phyloP scores from a whole-genome alignment of 2,888 invertebrate species.

The Hypena proboscidalis region DNA sequence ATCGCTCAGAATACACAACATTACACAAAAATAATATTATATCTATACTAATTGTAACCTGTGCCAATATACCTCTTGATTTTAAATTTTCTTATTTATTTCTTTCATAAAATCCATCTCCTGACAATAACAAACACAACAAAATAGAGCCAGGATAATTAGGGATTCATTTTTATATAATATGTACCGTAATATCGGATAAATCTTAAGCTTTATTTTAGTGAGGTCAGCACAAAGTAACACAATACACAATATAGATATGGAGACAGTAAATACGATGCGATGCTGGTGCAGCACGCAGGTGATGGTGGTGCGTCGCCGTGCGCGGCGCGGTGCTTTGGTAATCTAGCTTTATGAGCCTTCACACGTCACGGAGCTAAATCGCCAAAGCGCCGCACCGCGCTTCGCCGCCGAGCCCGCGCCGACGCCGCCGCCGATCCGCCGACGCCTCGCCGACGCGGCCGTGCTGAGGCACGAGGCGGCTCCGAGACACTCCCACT shows the following conservation, averaged over 20 bases:
- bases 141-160: too few relatives aligned
- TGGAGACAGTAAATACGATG: neutral
- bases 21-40: too few relatives aligned
- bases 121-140: too few relatives aligned
- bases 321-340: conserved; percentile 89
- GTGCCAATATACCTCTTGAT: too few relatives aligned
- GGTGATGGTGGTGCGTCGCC: conserved; percentile 25
- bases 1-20: too few relatives aligned
- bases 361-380: conserved; percentile 93
- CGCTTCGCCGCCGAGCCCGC: conserved; percentile 29
- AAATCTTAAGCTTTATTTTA: too few relatives aligned
- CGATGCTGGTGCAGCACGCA: conserved; percentile 9
- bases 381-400: conserved; percentile 93
- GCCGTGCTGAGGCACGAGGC: conserved; percentile 81
- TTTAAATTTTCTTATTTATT: too few relatives aligned
- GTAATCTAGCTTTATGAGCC: conserved; percentile 97
- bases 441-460: conserved; percentile 51
- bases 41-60: too few relatives aligned
- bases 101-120: too few relatives aligned
- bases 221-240: too few relatives aligned
- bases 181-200: too few relatives aligned
- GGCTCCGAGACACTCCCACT: conserved; percentile 85
- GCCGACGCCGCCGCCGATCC: conserved; percentile 6
- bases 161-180: too few relatives aligned
- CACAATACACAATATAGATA: neutral